Percentiles rank a stretch among this genome's conserved stretches.
Conservation (phyloP, 2,797 vertebrate species). For the Darevskia mixta region DNA sequence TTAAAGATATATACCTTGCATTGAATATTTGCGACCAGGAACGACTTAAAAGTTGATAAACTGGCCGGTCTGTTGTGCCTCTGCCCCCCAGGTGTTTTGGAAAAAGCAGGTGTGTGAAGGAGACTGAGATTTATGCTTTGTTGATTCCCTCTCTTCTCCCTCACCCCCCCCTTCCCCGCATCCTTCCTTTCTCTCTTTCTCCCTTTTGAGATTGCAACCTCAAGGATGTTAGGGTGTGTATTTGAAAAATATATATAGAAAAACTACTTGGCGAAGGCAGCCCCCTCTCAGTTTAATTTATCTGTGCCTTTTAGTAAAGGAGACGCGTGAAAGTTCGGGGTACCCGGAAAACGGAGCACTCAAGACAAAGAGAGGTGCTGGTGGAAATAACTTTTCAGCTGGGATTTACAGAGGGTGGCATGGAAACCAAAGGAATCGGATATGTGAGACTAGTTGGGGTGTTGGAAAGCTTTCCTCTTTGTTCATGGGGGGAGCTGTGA, state of each 20-base stretch:
- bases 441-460: not conserved
- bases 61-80: not conserved
- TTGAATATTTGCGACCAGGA: not conserved
- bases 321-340: slow-evolving; percentile 36
- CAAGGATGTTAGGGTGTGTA: not conserved
- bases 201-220: not conserved
- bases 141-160: not conserved
- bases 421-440: not conserved
- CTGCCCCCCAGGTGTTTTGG: slow-evolving; percentile 1
- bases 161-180: not conserved
- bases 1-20: not conserved
- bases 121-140: not conserved
- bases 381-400: slow-evolving; percentile 26
- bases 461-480: slow-evolving; percentile 12
- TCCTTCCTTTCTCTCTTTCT: not conserved
- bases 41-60: slow-evolving; percentile 11
- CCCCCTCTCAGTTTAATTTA: not conserved
- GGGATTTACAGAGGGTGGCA: not conserved
- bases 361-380: slow-evolving; percentile 58
- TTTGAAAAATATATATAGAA: not conserved
- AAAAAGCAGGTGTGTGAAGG: slow-evolving; percentile 27
- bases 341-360: not conserved
- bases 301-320: not conserved
- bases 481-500: not conserved
- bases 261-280: not conserved